Base-by-base conservation (phyloP, 2,113 vertebrate species). In the Ceyx melanurus region DNA sequence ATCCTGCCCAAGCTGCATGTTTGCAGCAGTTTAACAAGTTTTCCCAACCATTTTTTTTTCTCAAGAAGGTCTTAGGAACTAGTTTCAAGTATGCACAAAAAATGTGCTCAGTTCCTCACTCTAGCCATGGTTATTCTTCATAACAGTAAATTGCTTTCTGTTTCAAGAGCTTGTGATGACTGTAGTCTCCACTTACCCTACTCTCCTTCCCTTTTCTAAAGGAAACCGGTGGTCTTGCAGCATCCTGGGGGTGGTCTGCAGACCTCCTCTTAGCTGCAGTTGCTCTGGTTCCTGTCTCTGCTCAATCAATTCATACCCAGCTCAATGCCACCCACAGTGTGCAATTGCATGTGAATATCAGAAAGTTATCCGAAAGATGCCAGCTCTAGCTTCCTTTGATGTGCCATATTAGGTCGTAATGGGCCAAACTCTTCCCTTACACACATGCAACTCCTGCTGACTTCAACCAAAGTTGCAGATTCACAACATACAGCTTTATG, bases 201-300 rank as follows among this genome's bases (percentile, higher is more conserved):
- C 22, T 14, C 64, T 93, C 75, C 42, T 96, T 87, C 66, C 25
- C 51, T 62, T 76, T 73, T 94, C 74, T 71, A 74, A 91, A 76
- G 81, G 78, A 80, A 82, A 93, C 71, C 8, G 62, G 71, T 95
- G 92, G 92, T 96, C 94, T 89, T 85, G 73, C 28, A 62, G 57
- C 66, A 84, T 90, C 45, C 71, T 93, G 64, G 81, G 92, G 92
- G 94, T 95, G 92, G 94, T 96, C 96, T 95, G 72, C 88, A 95
- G 94, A 96, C 96, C 95, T 96, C 94, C 95, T 93, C 89, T 93
- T 92, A 96, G 95, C 43, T 90, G 50, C 74, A 93, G 78, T 95
- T 89, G 74, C 71, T 96, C 94, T 94, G 92, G 92, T 93, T 96
- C 96, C 82, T 89, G 94, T 94, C 92, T 95, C 51, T 91, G 60